Conservation (phyloP, 2,797 vertebrate species). For the Falco naumanni region DNA sequence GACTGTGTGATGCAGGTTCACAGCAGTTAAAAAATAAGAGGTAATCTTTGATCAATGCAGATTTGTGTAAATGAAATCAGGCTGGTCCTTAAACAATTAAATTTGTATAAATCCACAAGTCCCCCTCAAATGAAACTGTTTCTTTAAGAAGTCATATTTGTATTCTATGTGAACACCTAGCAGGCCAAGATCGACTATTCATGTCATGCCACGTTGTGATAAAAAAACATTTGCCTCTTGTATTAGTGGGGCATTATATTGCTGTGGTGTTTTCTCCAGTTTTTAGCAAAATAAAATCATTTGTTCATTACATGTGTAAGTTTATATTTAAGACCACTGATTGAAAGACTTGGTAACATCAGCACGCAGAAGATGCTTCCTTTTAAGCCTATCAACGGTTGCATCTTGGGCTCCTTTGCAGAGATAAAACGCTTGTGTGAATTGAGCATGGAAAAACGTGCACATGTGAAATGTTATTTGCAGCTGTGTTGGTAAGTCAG, state of each 20-base stretch:
- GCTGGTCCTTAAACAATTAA: not conserved
- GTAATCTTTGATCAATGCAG: not conserved
- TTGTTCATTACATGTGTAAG: rapidly evolving
- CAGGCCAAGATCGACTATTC: not conserved
- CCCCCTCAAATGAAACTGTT: not conserved
- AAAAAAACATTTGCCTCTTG: not conserved
- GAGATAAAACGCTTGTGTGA: not conserved
- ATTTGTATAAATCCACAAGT: not conserved
- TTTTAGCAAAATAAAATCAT: not conserved
- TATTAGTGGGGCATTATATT: not conserved
- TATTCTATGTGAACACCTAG: not conserved
- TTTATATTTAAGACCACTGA: not conserved
- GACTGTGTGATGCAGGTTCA: not conserved
- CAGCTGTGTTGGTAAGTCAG: not conserved
- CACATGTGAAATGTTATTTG: not conserved
- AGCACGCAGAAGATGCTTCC: not conserved
- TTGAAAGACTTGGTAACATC: not conserved
- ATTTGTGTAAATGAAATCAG: not conserved
- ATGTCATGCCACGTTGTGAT: not conserved
- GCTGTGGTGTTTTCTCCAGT: not conserved
- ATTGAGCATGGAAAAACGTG: not conserved
- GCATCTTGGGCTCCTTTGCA: not conserved
- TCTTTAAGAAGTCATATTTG: not conserved
- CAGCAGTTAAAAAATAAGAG: not conserved
- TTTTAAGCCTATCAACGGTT: not conserved